Conservation (phyloP, 2,888 invertebrate species). For the Drosophila suboccidentalis region DNA sequence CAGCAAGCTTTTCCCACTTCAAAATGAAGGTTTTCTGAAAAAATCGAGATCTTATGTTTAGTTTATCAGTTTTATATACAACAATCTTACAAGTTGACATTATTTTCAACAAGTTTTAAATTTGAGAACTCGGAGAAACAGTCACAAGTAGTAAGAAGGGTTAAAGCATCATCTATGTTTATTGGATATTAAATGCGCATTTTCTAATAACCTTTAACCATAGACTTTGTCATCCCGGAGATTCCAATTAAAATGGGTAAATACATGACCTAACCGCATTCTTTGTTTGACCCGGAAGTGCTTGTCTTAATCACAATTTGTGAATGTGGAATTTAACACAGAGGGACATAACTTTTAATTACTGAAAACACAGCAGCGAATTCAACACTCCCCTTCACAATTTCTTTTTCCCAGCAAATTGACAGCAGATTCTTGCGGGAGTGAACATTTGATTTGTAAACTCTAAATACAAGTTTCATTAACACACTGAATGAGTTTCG, state of each 20-base stretch:
- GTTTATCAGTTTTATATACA: too few relatives aligned
- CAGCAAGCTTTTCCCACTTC: neutral
- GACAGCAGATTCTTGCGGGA: neutral
- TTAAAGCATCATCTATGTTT: too few relatives aligned
- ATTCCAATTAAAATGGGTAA: neutral
- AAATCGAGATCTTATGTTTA: too few relatives aligned
- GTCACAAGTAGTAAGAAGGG: too few relatives aligned
- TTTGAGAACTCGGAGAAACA: too few relatives aligned
- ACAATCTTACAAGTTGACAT: too few relatives aligned
- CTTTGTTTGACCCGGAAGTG: neutral
- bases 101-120: too few relatives aligned
- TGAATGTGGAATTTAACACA: constrained; percentile 3
- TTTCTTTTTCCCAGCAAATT: neutral
- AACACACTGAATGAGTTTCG: constrained; percentile 21
- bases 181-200: too few relatives aligned
- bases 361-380: constrained; percentile 9
- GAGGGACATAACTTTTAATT: constrained; percentile 29
- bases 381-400: neutral
- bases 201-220: neutral
- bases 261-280: neutral
- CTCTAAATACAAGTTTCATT: constrained; percentile 23
- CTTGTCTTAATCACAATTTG: constrained; percentile 3
- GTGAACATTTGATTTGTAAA: constrained; percentile 6
- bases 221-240: neutral
- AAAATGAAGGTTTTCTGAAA: too few relatives aligned